Conservation (phyloP, 2,113 vertebrate species). For the Vimba vimba region DNA sequence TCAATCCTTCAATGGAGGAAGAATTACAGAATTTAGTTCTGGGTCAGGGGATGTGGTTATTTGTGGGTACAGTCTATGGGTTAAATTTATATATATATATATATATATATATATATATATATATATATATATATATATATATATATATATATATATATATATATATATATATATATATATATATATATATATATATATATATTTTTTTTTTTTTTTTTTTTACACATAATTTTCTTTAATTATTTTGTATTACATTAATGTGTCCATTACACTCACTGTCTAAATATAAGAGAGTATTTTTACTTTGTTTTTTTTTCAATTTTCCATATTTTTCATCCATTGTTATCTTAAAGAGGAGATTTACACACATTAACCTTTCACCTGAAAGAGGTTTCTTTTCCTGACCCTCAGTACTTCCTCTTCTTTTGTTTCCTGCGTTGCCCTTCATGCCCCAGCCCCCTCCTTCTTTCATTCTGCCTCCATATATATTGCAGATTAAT, state of each 20-base stretch:
- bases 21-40: not conserved
- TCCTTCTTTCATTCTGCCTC: conserved; percentile 66
- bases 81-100: too few species aligned
- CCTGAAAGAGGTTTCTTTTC: conserved; percentile 71
- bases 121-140: too few species aligned
- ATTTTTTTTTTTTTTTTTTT: too few species aligned
- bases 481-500: conserved; percentile 95
- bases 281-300: conserved; percentile 25
- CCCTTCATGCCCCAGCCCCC: conserved; percentile 61
- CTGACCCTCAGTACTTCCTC: conserved; percentile 60
- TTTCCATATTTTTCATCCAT: conserved; percentile 58
- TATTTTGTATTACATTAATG: not conserved
- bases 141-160: too few species aligned
- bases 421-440: conserved; percentile 52
- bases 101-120: too few species aligned
- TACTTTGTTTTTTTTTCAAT: conserved; percentile 22
- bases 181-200: too few species aligned
- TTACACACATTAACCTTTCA: conserved; percentile 77
- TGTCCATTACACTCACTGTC: not conserved
- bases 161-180: too few species aligned
- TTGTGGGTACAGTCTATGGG: not conserved
- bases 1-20: not conserved
- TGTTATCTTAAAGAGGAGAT: conserved; percentile 61
- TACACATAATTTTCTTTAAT: not conserved
- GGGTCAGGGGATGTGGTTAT: not conserved